Evolutionary conservation across 2,888 invertebrate species (phyloP), one percentile per base, ranked within the genome.

Genomic region (Lithophane ornitopus): DNA sequence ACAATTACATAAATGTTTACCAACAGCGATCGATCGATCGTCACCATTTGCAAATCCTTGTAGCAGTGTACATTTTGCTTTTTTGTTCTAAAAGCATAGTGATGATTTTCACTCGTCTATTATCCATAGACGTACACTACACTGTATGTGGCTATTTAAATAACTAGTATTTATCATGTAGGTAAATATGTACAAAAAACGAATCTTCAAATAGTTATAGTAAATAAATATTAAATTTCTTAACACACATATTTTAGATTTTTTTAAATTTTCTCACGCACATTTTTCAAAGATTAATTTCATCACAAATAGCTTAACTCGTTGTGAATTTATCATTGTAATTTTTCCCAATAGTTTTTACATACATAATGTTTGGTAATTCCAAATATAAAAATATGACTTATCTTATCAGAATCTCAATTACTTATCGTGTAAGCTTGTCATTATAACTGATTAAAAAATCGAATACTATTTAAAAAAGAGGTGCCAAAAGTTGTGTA

Each of bases 401-500:
- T 80, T 74, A 73, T 76, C 83, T 78, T 81, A 85, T 87, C 76
- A 66, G n/a, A 84, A 80, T 79, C 75, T 75, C 84, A 62, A 81
- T 87, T 80, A 77, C 62, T 86, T 76, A 82, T 70, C 59, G 39
- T 63, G 61, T 79, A 78, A 76, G 74, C 71, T 67, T 75, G 78
- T 78, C 70, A 67, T 63, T 79, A 58, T 66, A 71, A 41, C 68
- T 2, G 66, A 70, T 77, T 28, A 68, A 76, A 84, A 79, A 76
- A 82, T 72, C 58, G 76, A 63, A 79, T 49, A 79, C 68, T 61
- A 70, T 78, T 68, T 82, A 71, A 74, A 69, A 69, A 28, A 82
- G 81, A 87, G 58, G 83, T 85, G 87, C 76, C 75, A 81, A 85
- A 75, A 76, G 39, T 54, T 68, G 54, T 63, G 84, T 84, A 84